These are phyloP conservation scores for Drosophila neotestacea DNA, from an alignment of 2,888 invertebrate genomes.

Conservation along the genomic window DNA sequence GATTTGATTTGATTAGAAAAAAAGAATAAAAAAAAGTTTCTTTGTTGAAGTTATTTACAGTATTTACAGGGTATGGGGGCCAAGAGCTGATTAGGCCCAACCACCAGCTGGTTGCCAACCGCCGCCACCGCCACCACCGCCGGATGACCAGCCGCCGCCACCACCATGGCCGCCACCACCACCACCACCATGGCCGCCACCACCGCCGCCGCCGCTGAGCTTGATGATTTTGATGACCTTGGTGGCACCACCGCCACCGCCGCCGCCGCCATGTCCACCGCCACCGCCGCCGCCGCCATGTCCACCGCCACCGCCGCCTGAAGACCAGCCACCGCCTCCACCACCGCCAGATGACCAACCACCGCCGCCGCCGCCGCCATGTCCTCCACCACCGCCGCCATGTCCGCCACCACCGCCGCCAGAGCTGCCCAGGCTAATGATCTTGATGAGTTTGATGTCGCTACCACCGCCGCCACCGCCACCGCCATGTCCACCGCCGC, in stretches of 20 bases:
- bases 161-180: constrained; percentile 40
- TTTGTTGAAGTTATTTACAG: constrained; percentile 58
- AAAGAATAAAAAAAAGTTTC: constrained; percentile 14
- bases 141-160: constrained; percentile 60
- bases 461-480: constrained; percentile 42
- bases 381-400: constrained; percentile 51
- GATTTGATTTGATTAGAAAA: too few relatives aligned
- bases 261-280: constrained; percentile 39
- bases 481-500: constrained; percentile 35
- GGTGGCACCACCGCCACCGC: constrained; percentile 57
- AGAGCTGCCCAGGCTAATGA: constrained; percentile 43
- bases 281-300: constrained; percentile 50
- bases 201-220: constrained; percentile 54
- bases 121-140: constrained; percentile 66
- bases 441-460: constrained; percentile 43
- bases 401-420: constrained; percentile 50
- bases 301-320: constrained; percentile 47
- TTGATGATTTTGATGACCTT: constrained; percentile 58
- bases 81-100: constrained; percentile 71
- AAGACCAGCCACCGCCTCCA: constrained; percentile 41
- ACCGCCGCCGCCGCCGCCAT: constrained; percentile 50
- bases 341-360: constrained; percentile 35
- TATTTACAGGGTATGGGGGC: constrained; percentile 60
- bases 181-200: constrained; percentile 39
- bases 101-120: constrained; percentile 79